phyloP scores from a whole-genome alignment of 1,140 invertebrate genomes.

The Cepaea nemoralis region DNA sequence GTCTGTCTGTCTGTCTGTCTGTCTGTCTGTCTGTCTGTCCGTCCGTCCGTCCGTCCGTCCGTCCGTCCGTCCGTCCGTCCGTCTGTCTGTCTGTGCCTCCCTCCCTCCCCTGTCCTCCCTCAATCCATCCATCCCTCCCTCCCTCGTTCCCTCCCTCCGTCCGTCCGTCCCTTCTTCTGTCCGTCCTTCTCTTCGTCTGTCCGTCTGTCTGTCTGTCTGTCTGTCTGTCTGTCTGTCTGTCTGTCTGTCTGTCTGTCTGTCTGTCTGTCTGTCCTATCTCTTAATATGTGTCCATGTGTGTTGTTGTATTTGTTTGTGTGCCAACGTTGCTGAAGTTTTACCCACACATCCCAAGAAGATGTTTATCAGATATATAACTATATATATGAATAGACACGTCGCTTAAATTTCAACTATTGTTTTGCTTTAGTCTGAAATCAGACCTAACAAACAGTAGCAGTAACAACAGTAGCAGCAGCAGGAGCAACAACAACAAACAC shows the following conservation, averaged over 20 bases:
- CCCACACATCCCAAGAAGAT: too few relatives aligned
- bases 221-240: background rate
- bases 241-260: background rate
- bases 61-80: background rate
- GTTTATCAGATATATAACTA: too few relatives aligned
- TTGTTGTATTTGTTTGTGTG: too few relatives aligned
- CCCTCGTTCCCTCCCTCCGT: background rate
- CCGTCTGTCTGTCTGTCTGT: background rate
- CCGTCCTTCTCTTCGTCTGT: background rate
- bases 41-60: background rate
- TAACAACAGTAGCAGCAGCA: too few relatives aligned
- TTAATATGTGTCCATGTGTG: too few relatives aligned
- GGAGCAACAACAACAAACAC: too few relatives aligned
- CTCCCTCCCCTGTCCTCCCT: background rate
- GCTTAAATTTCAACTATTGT: too few relatives aligned
- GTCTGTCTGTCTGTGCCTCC: background rate
- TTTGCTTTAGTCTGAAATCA: too few relatives aligned
- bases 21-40: background rate
- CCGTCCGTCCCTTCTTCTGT: background rate
- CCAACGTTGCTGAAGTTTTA: too few relatives aligned
- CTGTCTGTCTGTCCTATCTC: background rate
- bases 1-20: background rate
- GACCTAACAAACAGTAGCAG: too few relatives aligned
- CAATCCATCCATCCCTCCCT: background rate
- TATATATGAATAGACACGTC: too few relatives aligned